A percentile compares a stretch with the other conserved stretches of the same genome.
Evolutionary conservation across 1,140 invertebrate species (phyloP).

Genomic region (Maniola jurtina): DNA sequence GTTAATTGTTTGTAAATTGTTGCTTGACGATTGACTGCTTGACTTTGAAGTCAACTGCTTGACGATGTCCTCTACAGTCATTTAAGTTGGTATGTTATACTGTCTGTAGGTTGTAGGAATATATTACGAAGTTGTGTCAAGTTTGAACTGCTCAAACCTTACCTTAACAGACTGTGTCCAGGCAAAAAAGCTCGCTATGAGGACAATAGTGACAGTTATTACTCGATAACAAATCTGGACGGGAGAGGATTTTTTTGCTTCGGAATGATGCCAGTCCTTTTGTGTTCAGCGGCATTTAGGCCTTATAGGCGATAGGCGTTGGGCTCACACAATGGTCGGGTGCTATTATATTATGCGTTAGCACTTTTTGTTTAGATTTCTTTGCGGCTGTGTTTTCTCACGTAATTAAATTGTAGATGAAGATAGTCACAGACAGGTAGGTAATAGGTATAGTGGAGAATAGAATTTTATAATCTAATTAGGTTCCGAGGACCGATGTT

Average conservation of each 20-base stretch:
- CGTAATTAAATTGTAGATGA: not conserved
- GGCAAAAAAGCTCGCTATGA: constrained; percentile 44
- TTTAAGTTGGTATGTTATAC: too few relatives aligned
- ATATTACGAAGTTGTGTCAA: too few relatives aligned
- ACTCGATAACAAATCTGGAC: constrained; percentile 23
- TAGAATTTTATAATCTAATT: not conserved
- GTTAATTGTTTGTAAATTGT: constrained; percentile 3
- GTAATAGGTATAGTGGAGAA: not conserved
- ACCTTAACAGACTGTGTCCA: not conserved
- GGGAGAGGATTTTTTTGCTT: constrained; percentile 23
- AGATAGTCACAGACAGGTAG: not conserved
- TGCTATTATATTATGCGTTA: not conserved
- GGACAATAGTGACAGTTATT: constrained; percentile 49
- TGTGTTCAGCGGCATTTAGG: not conserved
- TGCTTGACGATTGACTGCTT: too few relatives aligned
- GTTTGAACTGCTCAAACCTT: not conserved
- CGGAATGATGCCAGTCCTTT: constrained; percentile 8
- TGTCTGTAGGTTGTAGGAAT: too few relatives aligned
- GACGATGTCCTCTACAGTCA: too few relatives aligned
- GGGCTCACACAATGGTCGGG: not conserved
- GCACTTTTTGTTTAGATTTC: constrained; percentile 1
- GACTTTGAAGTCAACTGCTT: not conserved
- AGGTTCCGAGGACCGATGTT: too few relatives aligned
- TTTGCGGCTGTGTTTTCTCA: not conserved
- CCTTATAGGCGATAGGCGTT: not conserved